phyloP scores from a whole-genome alignment of 1,140 invertebrate species.

The Dreissena rostriformis region DNA sequence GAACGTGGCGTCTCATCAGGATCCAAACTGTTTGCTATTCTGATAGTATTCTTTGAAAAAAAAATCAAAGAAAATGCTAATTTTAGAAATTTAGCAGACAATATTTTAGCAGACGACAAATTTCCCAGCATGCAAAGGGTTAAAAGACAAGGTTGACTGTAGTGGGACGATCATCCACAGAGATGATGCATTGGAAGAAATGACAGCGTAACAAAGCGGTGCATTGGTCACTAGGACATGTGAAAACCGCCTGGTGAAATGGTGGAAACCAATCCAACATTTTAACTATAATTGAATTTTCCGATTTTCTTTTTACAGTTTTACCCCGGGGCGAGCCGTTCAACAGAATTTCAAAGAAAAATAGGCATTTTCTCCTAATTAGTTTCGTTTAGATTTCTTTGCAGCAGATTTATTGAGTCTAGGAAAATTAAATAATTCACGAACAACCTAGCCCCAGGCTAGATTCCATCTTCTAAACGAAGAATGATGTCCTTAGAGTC shows the following conservation, averaged over 20 bases:
- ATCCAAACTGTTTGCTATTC: too few species aligned
- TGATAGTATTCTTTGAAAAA: too few species aligned
- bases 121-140: too few species aligned
- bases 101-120: too few species aligned
- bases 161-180: too few species aligned
- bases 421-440: constrained; percentile 51
- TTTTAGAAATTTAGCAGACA: too few species aligned
- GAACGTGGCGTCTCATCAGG: too few species aligned
- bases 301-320: constrained; percentile 52
- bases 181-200: too few species aligned
- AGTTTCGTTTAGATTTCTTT: constrained; percentile 47
- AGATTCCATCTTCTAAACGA: background rate
- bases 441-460: constrained; percentile 21
- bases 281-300: constrained; percentile 45
- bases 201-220: too few species aligned
- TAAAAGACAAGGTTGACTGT: too few species aligned
- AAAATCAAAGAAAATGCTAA: too few species aligned
- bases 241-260: background rate
- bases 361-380: constrained; percentile 45
- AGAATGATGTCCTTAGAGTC: too few species aligned
- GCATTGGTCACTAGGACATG: background rate
- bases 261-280: constrained; percentile 17
- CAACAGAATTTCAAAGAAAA: constrained; percentile 23
- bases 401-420: constrained; percentile 44
- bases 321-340: constrained; percentile 35